Evolutionary conservation across 2,113 vertebrate genomes (phyloP).

Genomic region (Scatophagus argus): DNA sequence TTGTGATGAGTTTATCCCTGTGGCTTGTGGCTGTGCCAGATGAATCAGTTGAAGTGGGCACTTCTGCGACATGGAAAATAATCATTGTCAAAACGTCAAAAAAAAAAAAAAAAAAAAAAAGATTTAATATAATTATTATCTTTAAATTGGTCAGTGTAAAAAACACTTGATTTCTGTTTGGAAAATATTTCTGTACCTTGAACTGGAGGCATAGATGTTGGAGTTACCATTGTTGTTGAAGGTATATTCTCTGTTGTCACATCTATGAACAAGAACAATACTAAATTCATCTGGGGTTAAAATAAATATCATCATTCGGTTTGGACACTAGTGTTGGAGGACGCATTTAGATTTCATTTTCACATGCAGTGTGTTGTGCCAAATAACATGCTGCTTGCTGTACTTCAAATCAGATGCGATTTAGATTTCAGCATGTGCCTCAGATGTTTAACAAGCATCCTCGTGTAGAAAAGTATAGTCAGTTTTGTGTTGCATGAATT

Average conservation of each 20-base stretch:
- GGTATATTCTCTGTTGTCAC: background rate
- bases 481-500: background rate
- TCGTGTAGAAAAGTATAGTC: background rate
- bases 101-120: background rate
- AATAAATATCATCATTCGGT: background rate
- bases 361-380: conserved; percentile 19
- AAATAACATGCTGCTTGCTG: background rate
- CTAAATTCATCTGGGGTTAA: background rate
- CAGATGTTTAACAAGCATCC: background rate
- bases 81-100: background rate
- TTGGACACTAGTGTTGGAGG: background rate
- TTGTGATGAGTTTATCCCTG: conserved; percentile 20
- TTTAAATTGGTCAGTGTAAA: background rate
- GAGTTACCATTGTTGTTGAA: background rate
- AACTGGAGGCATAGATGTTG: conserved; percentile 4
- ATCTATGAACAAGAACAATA: conserved; percentile 30
- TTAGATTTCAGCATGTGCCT: background rate
- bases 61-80: conserved; percentile 32
- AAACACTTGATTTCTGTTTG: background rate
- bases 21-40: conserved; percentile 14
- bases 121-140: background rate
- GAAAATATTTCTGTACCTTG: conserved; percentile 46
- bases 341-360: background rate
- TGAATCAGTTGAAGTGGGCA: background rate
- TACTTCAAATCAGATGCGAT: background rate